Evolutionary conservation across 64 coral and sea anemone genomes (phyloP), one percentile per base, ranked within the genome.

Genomic region (Catalaphyllia jardinei): DNA sequence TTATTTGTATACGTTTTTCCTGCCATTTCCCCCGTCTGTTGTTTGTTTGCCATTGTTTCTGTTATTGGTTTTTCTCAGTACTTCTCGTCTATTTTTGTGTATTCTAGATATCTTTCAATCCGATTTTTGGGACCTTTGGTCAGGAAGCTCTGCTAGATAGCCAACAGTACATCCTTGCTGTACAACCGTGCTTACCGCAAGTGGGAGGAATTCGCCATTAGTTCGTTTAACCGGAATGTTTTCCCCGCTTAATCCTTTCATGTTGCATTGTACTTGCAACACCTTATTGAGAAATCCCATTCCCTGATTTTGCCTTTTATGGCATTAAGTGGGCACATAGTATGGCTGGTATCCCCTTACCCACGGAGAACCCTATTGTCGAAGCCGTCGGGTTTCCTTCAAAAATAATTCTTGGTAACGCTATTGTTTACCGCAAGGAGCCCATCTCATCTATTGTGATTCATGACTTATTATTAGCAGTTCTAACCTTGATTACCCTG

Each of bases 261-360:
- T 10, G 88, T 71, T 25, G 77, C 87, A 51, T 79, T 77, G 24
- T 89, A 89, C 25, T 67, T 89, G 8, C 88, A 89, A 52, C 88
- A 89, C 33, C 59, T 89, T 39, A 15, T 39, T n/a, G n/a, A n/a
- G n/a, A n/a, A 81, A 29, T 65, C 88, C 14, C 61, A 67, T 71
- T 89, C 88, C 33, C 33, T 35, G 33, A 35, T 35, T 35, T 3
- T 35, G 1, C 3, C 33, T 35, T 35, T 35, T 1, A 35, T 35
- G 33, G 33, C 33, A 35, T 35, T 35, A 35, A 35, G 33, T 3
- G 33, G 33, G 33, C 33, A 35, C 33, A 35, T 35, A 35, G 33
- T 3, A 35, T 35, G 33, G 33, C 33, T 35, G 33, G 3, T 35
- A 35, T 35, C 33, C 33, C 33, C 33, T 35, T 3, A 1, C 33